A percentile compares a stretch with the other conserved stretches of the same genome.
Conservation (phyloP, 2,888 invertebrate genomes). For the Dolichopus griseipennis region DNA sequence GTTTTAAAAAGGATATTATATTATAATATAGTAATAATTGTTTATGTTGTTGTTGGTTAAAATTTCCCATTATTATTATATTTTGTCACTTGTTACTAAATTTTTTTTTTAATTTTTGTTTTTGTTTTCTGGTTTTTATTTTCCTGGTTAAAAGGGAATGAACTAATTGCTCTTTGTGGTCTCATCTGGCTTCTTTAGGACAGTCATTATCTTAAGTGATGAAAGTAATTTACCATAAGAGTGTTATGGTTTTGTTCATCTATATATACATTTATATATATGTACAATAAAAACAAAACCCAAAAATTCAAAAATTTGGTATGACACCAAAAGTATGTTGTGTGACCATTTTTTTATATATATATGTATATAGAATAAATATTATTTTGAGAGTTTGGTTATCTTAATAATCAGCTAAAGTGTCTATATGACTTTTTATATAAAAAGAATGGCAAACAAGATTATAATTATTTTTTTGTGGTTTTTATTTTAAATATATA, state of each 20-base stretch:
- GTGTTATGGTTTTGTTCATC: neutral
- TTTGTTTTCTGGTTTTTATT: neutral
- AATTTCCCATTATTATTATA: too few species aligned
- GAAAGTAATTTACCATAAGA: constrained; percentile 23
- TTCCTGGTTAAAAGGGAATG: constrained; percentile 1
- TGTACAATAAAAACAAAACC: too few species aligned
- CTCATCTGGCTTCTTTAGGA: constrained; percentile 9
- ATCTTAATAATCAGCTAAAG: neutral
- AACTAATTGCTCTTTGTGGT: constrained; percentile 8
- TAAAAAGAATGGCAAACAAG: neutral
- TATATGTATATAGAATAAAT: neutral
- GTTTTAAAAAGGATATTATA: neutral
- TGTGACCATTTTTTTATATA: neutral
- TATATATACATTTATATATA: neutral
- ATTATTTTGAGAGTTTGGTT: neutral
- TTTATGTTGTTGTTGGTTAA: neutral
- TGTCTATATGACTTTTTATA: neutral
- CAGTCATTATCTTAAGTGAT: constrained; percentile 28
- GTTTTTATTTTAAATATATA: too few species aligned
- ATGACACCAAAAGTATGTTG: neutral
- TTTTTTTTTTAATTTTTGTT: neutral
- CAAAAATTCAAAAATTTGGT: too few species aligned
- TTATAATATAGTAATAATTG: neutral
- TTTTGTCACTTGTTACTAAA: too few species aligned
- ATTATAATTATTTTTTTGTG: neutral